Evolutionary conservation across 2,888 invertebrate genomes (phyloP).

Genomic region (Oxycera nigricornis): DNA sequence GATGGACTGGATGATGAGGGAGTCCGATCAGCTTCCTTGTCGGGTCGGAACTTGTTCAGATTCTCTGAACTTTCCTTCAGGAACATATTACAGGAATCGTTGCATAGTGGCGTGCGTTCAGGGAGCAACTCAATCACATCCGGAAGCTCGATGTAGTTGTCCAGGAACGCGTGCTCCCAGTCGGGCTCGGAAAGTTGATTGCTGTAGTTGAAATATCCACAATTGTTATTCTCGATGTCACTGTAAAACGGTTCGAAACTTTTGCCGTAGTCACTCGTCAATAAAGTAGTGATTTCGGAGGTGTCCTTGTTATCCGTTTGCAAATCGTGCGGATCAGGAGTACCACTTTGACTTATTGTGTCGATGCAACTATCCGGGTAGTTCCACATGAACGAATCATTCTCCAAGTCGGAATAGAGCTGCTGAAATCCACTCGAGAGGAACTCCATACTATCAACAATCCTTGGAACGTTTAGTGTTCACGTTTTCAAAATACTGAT

Average conservation of each 20-base stretch:
- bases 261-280: constrained; percentile 40
- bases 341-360: neutral
- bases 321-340: constrained; percentile 42
- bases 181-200: constrained; percentile 48
- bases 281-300: constrained; percentile 33
- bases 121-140: constrained; percentile 60
- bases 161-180: constrained; percentile 59
- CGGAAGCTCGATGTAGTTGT: constrained; percentile 59
- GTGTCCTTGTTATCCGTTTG: constrained; percentile 42
- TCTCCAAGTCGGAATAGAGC: constrained; percentile 56
- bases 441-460: constrained; percentile 57
- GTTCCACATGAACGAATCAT: constrained; percentile 45
- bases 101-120: constrained; percentile 66
- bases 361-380: constrained; percentile 18
- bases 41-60: constrained; percentile 51
- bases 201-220: neutral
- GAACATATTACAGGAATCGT: constrained; percentile 65
- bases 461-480: neutral
- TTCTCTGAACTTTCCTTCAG: constrained; percentile 62
- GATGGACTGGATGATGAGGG: neutral
- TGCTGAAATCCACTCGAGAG: constrained; percentile 61
- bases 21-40: neutral
- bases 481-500: constrained; percentile 36
- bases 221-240: constrained; percentile 44
- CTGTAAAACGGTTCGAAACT: constrained; percentile 44